Evolutionary conservation across 1,140 invertebrate species (phyloP), one percentile per base, ranked within the genome.

Genomic region (Caerostris darwini): DNA sequence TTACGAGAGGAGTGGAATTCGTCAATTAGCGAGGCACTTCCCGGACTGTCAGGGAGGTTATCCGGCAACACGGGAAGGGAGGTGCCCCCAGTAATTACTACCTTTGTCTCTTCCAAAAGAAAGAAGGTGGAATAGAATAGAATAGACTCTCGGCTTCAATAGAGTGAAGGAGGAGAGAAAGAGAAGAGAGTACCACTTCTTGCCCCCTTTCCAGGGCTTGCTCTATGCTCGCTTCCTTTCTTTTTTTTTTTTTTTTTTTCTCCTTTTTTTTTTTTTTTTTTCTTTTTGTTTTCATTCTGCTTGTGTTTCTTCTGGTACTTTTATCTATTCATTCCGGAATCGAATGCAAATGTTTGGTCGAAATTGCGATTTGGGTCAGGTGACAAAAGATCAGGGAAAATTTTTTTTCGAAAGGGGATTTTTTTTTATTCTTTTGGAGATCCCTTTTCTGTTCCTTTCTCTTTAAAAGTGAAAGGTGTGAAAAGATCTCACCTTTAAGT

Each of bases 41-140:
- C 57, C 17, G 67, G 85, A 58, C 92, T 94, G 92, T 88, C 92
- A 88, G 85, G 56, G 85, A 89, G 92, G 92, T 94, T 94, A 94
- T 87, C 86, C 86, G 69, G 92, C 50, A 57, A 94, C 92, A 94
- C 58, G 92, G 69, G n/a, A 88, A 94, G 57, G 92, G 92, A 88
- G 92, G 91, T 77, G 34, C 85, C 86, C 56, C 50, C 58, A 67
- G 85, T 94, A 94, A 94, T 94, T 88, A 94, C 92, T 94, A 94
- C 92, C 92, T 94, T 94, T 94, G 92, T 94, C 92, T 94, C 69
- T 59, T 93, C 77, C 6, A 34, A n/a, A 50, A 81, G 69, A 82
- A 93, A 87, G 81, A 87, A 67, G 64, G 50, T 53, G 54, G 92
- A 34, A 34, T 34, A 34, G 34, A 34, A 57, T 86, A 92, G 64